Evolutionary conservation across 2,888 invertebrate species (phyloP).

Genomic region (Trichopoda pennipes): DNA sequence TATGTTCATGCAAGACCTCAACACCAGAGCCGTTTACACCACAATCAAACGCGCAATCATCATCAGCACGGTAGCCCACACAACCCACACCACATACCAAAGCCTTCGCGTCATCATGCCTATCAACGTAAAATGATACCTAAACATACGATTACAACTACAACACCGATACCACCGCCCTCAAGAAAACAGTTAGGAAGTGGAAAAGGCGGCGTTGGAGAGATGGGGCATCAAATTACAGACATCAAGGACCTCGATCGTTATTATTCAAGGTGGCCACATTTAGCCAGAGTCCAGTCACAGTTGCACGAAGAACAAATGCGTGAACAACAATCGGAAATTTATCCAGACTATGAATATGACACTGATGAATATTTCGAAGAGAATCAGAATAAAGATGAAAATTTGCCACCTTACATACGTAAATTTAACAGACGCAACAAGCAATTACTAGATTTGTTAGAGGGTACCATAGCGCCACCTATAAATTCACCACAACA

Average conservation of each 20-base stretch:
- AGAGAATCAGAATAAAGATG: conserved; percentile 72
- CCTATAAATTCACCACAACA: conserved; percentile 70
- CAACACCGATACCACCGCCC: conserved; percentile 63
- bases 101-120: conserved; percentile 64
- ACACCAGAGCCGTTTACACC: conserved; percentile 21
- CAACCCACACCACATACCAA: conserved; percentile 55
- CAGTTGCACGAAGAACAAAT: conserved; percentile 77
- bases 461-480: conserved; percentile 79
- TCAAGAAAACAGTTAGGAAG: conserved; percentile 38
- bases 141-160: conserved; percentile 28
- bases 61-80: conserved; percentile 47
- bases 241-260: conserved; percentile 77
- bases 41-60: conserved; percentile 45
- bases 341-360: conserved; percentile 74
- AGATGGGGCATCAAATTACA: conserved; percentile 77
- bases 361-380: conserved; percentile 68
- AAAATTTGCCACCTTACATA: conserved; percentile 79
- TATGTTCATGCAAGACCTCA: conserved; percentile 42
- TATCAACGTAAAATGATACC: conserved; percentile 70
- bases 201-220: conserved; percentile 65
- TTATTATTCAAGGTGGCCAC: conserved; percentile 80
- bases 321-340: conserved; percentile 73
- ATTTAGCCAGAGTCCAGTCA: conserved; percentile 78
- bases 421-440: conserved; percentile 80
- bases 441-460: conserved; percentile 78